Evolutionary conservation across 2,797 vertebrate species (phyloP).

Genomic region (Labeo calbasu): DNA sequence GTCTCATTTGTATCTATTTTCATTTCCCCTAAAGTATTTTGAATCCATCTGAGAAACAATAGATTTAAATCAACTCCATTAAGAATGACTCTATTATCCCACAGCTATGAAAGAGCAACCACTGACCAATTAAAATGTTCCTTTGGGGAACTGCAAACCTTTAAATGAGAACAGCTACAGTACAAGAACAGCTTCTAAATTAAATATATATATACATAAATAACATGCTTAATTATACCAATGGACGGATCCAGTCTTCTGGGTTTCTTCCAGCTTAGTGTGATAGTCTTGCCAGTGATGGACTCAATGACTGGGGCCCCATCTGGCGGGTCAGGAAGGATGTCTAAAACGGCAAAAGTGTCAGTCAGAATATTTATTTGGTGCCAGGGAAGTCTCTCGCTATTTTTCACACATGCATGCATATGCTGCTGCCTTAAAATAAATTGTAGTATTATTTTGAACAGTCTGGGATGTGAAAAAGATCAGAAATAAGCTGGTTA

Average conservation of each 20-base stretch:
- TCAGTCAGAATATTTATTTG: slow-evolving; percentile 7
- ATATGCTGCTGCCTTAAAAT: slow-evolving; percentile 6
- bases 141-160: background rate
- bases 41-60: background rate
- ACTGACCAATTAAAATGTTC: slow-evolving; percentile 19
- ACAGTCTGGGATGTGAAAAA: background rate
- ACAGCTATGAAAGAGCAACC: background rate
- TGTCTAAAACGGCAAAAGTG: slow-evolving; percentile 75
- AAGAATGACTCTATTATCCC: background rate
- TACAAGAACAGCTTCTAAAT: slow-evolving; percentile 1
- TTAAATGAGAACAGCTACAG: background rate
- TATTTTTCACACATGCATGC: background rate
- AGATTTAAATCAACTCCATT: background rate
- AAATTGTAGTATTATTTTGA: background rate
- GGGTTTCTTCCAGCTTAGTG: slow-evolving; percentile 90
- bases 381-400: slow-evolving; percentile 1
- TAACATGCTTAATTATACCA: slow-evolving; percentile 75
- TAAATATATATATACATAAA: slow-evolving; percentile 5
- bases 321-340: slow-evolving; percentile 93
- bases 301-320: slow-evolving; percentile 84
- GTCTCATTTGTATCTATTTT: background rate
- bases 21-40: background rate
- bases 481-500: background rate
- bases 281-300: slow-evolving; percentile 91
- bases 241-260: slow-evolving; percentile 91